These are phyloP conservation scores for Eupithecia vulgata DNA, from an alignment of 2,888 invertebrate genomes.

Conservation along the genomic window DNA sequence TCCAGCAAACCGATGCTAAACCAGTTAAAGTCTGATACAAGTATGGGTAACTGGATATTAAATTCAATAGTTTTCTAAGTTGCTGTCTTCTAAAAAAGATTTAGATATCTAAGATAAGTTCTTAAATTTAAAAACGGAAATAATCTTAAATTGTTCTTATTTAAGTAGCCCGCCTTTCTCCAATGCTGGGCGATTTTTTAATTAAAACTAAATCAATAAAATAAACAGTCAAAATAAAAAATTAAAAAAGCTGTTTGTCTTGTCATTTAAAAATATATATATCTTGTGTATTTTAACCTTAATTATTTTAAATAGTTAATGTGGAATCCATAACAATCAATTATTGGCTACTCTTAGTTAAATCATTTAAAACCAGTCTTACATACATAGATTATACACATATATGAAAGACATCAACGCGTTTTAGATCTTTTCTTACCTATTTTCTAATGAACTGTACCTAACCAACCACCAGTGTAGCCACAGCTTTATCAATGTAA, in stretches of 20 bases:
- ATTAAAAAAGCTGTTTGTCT: background rate
- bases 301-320: background rate
- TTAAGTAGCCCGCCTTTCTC: too few relatives aligned
- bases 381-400: too few relatives aligned
- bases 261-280: background rate
- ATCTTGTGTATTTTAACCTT: background rate
- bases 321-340: too few relatives aligned
- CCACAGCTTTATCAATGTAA: background rate
- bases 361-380: too few relatives aligned
- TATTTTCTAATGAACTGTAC: background rate
- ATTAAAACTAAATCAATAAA: background rate
- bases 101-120: background rate
- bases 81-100: background rate
- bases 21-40: slow-evolving; percentile 21
- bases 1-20: slow-evolving; percentile 27
- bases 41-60: background rate
- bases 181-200: too few relatives aligned
- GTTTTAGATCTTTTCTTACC: slow-evolving; percentile 40
- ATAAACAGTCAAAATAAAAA: background rate
- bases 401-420: slow-evolving; percentile 82
- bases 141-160: too few relatives aligned
- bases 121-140: background rate
- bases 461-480: background rate
- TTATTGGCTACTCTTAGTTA: too few relatives aligned
- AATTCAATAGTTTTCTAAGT: background rate